Conservation (phyloP, 2,797 vertebrate genomes). For the Aselliscus stoliczkanus region DNA sequence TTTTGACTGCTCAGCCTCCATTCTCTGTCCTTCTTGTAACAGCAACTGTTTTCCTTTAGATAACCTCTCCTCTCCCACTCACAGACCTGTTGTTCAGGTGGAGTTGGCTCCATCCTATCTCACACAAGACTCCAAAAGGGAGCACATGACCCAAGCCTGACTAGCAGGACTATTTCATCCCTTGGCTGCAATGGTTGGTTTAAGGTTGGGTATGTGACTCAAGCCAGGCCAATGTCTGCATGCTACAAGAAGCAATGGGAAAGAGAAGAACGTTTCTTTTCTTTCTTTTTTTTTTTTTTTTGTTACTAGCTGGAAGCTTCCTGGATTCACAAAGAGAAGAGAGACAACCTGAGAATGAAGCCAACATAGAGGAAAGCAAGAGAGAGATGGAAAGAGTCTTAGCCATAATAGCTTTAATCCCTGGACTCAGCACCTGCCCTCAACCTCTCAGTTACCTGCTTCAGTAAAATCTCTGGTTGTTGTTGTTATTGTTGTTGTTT, state of each 20-base stretch:
- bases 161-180: neutral
- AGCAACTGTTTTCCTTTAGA: neutral
- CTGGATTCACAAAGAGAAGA: neutral
- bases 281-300: neutral
- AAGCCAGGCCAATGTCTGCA: neutral
- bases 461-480: neutral
- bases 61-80: neutral
- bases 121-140: neutral
- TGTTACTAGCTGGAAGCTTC: neutral
- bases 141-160: neutral
- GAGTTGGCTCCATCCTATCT: neutral
- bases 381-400: neutral
- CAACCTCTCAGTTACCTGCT: neutral
- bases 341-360: neutral
- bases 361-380: neutral
- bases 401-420: neutral
- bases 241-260: neutral
- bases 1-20: neutral
- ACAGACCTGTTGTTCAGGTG: neutral
- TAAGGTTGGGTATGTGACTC: neutral
- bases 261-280: neutral
- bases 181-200: neutral
- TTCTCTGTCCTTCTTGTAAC: neutral
- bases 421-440: neutral
- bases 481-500: neutral